Evolutionary conservation across 2,888 invertebrate genomes (phyloP).

Genomic region (Drosophila mimica): DNA sequence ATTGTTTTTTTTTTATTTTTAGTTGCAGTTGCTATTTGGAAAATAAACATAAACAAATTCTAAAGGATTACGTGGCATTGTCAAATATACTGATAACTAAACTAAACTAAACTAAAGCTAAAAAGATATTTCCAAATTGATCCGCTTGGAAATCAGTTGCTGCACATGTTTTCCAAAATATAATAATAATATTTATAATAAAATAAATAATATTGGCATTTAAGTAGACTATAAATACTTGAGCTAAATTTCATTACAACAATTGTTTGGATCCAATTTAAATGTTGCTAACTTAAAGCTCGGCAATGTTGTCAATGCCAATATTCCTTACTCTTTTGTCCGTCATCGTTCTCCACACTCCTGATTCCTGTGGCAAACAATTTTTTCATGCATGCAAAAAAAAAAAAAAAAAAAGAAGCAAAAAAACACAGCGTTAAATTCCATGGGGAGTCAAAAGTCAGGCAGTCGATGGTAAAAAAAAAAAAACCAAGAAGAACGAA

Average conservation of each 20-base stretch:
- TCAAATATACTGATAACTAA: no score
- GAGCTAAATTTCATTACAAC: not conserved
- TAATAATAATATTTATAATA: no score
- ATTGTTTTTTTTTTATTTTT: not conserved
- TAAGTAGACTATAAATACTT: not conserved
- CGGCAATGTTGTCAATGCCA: slow-evolving; percentile 51
- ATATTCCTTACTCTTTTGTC: slow-evolving; percentile 26
- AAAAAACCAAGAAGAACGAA: not conserved
- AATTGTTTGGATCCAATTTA: not conserved
- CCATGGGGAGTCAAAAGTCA: slow-evolving; percentile 70
- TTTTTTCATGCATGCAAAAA: slow-evolving; percentile 70
- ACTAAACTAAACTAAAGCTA: no score
- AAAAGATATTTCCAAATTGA: not conserved
- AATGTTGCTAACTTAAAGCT: slow-evolving; percentile 29
- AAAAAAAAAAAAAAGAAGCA: slow-evolving; percentile 45
- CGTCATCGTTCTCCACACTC: slow-evolving; percentile 15
- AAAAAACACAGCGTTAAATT: slow-evolving; percentile 58
- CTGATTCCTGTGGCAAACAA: slow-evolving; percentile 28
- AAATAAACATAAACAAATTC: not conserved
- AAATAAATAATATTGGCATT: not conserved
- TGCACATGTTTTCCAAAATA: not conserved
- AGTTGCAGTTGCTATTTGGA: not conserved
- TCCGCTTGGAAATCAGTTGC: not conserved
- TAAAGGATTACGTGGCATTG: not conserved
- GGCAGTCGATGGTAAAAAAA: slow-evolving; percentile 41